Percentiles rank a stretch among this genome's conserved stretches.
Conservation (phyloP, 2,797 vertebrate species). For the Bucorvus abyssinicus region DNA sequence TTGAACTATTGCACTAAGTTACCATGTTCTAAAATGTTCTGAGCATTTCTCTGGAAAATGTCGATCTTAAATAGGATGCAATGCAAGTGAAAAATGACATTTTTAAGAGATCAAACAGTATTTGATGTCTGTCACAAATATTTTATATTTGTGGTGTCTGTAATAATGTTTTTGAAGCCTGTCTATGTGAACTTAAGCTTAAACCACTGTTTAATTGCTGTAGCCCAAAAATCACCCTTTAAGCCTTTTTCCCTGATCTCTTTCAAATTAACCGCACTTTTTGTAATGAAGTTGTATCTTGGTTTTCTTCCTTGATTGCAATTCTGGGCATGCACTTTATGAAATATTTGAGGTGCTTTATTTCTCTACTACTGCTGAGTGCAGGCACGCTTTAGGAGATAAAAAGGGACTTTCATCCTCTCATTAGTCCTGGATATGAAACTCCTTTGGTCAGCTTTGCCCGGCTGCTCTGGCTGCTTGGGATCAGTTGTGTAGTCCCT, state of each 20-base stretch:
- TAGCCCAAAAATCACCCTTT: neutral
- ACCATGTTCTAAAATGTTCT: neutral
- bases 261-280: neutral
- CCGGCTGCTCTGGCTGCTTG: neutral
- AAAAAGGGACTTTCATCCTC: neutral
- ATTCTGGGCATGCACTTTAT: neutral
- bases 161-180: neutral
- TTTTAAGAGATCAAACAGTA: neutral
- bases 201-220: neutral
- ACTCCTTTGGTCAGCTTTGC: neutral
- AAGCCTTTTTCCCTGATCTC: neutral
- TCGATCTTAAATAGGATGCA: neutral
- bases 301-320: neutral
- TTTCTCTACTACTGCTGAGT: neutral
- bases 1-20: neutral
- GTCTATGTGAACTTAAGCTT: neutral
- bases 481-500: neutral
- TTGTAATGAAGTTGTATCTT: neutral
- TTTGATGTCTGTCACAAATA: neutral
- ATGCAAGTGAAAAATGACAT: neutral
- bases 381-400: neutral
- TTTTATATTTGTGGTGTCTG: neutral
- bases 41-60: neutral
- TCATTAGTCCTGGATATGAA: neutral
- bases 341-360: neutral